Evolutionary conservation across 2,113 vertebrate genomes (phyloP).

Genomic region (Clarias macrocephalus): DNA sequence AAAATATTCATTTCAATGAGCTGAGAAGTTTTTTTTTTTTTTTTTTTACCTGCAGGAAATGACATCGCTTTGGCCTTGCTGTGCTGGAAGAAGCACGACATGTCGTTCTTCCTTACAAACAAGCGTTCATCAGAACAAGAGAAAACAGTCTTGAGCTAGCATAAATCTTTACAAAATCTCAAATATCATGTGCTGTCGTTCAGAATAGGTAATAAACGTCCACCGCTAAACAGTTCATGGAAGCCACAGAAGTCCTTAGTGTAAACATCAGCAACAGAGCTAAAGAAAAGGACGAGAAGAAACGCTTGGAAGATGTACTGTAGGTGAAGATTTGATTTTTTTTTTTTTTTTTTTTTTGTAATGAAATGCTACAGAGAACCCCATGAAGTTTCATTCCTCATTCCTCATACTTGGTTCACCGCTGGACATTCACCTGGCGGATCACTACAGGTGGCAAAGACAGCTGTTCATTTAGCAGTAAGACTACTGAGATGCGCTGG

Average conservation of each 20-base stretch:
- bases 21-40: not conserved
- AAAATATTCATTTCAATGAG: slow-evolving; percentile 17
- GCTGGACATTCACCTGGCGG: not conserved
- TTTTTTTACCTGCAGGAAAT: slow-evolving; percentile 50
- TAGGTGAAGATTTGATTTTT: not conserved
- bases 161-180: slow-evolving; percentile 53
- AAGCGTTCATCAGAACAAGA: slow-evolving; percentile 60
- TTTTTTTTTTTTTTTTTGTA: no score
- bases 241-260: slow-evolving; percentile 55
- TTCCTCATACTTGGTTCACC: not conserved
- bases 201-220: slow-evolving; percentile 49
- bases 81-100: slow-evolving; percentile 61
- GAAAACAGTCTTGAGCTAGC: slow-evolving; percentile 48
- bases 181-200: slow-evolving; percentile 67
- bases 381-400: not conserved
- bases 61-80: slow-evolving; percentile 72
- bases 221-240: slow-evolving; percentile 61
- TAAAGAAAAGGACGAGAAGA: not conserved
- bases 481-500: slow-evolving; percentile 55
- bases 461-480: not conserved
- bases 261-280: slow-evolving; percentile 65
- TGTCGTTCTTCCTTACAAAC: slow-evolving; percentile 46
- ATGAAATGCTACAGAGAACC: slow-evolving; percentile 1
- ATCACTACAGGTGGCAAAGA: not conserved
- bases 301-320: slow-evolving; percentile 9